Evolutionary conservation across 2,797 vertebrate species (phyloP), one percentile per base, ranked within the genome.

Genomic region (Rhynchonycteris naso): DNA sequence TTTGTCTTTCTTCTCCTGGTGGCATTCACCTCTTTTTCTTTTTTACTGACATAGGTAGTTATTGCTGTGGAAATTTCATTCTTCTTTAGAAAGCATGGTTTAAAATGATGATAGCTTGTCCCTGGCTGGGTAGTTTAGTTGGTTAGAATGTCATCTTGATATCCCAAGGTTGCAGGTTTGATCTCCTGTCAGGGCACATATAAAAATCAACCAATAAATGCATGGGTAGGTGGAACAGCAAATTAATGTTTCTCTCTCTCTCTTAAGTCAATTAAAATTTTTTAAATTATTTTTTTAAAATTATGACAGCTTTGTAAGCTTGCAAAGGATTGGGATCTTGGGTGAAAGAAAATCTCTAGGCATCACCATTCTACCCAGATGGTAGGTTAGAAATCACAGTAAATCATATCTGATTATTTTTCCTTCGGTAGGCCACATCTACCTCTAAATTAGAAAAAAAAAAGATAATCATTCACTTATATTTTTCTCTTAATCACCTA

Each of bases 361-460:
- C 15, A 7, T 72, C 76, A 80, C 24, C 26, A 56, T 88, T 88
- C n/a, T 87, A 76, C 18, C 38, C 5, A 9, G 52, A 79, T 85
- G 18, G 0, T 74, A 61, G 7, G 6, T 89, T 63, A 94, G 16
- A 91, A 96, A 75, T 21, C 61, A 38, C 2, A 81, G 0, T 63
- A 76, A 66, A 59, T 84, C 38, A 1, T 84, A 30, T 50, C 61
- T 93, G 14, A 71, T 90, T 74, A 58, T 69, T 83, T 80, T 90
- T 87, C 63, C 38, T 69, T 84, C 56, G 13, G 28, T 88, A 76
- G 90, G 22, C 88, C 78, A 82, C n/a, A 65, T 54, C 24, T 43
- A 66, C 33, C 13, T 92, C 35, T 92, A 93, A 91, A 79, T 38
- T 78, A 74, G 43, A 85, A 95, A 86, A 80, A 56, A 94, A 80